Base-by-base conservation (phyloP, 2,113 vertebrate genomes). In the Gadus macrocephalus region DNA sequence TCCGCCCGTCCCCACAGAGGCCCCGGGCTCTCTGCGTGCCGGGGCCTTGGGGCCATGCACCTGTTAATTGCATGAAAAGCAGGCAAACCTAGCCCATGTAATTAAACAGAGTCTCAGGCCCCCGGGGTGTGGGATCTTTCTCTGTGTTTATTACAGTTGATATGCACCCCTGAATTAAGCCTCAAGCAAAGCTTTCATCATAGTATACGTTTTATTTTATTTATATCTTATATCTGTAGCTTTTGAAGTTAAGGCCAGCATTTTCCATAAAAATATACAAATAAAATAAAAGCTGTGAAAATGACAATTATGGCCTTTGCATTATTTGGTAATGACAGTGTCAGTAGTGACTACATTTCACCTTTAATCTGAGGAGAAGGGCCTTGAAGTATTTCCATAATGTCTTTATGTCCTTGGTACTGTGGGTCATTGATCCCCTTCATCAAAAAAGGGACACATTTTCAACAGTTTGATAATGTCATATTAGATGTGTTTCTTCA, bases 51-150 rank as follows among this genome's bases (percentile, higher is more conserved):
- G 4, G 78, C 83, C 70, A 12, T 77, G 78, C 71, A 62, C 71
- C 74, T 80, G 77, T 82, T 83, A 72, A 81, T 87, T 78, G 83
- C 22, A 69, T 76, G 76, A 62, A 82, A 81, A 53, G 59, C 63
- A 74, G 66, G 64, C 80, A 56, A 77, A 78, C 69, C 82, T 70
- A 67, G 66, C 77, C 66, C 35, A 5, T 69, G 66, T 82, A 81
- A 85, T 85, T 81, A 87, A 78, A 77, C 68, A 68, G 69, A 17
- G 56, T 60, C 72, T 65, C 22, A 80, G 73, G 77, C 59, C 73
- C 62, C 70, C 64, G 66, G 75, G 76, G 67, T 76, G 61, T 66
- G 49, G 64, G 60, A 70, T 42, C 16, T 66, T 55, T 64, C 38
- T 35, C 17, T 56, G 70, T 42, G 68, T 72, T 71, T 76, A 84